These are phyloP conservation scores for Pantala flavescens DNA, from an alignment of 1,140 invertebrate species.

Conservation along the genomic window DNA sequence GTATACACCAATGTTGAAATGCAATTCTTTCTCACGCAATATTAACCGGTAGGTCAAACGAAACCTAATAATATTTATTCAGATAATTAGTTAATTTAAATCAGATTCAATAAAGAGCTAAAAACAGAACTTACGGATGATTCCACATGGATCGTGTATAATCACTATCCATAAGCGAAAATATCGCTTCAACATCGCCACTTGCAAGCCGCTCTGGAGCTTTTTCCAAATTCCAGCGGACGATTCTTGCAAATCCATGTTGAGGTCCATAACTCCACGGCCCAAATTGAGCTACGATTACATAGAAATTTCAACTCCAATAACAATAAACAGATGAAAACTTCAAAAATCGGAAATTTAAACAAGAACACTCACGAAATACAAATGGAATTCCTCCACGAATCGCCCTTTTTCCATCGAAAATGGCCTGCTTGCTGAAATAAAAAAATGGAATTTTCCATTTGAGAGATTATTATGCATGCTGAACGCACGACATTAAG, in stretches of 20 bases:
- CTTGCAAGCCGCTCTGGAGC: slow-evolving; percentile 71
- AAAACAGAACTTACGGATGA: slow-evolving; percentile 52
- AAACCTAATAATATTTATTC: slow-evolving; percentile 42
- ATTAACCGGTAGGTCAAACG: slow-evolving; percentile 78
- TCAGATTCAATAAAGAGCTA: not conserved
- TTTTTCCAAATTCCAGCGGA: slow-evolving; percentile 81
- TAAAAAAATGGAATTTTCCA: slow-evolving; percentile 29
- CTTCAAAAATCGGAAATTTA: not conserved
- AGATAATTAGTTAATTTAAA: slow-evolving; percentile 14
- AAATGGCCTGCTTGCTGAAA: slow-evolving; percentile 83
- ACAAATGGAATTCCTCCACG: slow-evolving; percentile 90
- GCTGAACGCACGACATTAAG: no score
- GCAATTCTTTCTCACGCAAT: slow-evolving; percentile 78
- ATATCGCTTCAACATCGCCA: slow-evolving; percentile 83
- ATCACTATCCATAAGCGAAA: slow-evolving; percentile 84
- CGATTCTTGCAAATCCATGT: slow-evolving; percentile 87
- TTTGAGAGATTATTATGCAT: no score
- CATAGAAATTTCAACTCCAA: not conserved
- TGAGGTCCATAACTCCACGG: slow-evolving; percentile 85
- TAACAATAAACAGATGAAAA: not conserved
- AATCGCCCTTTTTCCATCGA: slow-evolving; percentile 91
- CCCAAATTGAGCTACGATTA: slow-evolving; percentile 75
- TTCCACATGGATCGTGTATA: slow-evolving; percentile 91
- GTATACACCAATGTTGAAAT: slow-evolving; percentile 84
- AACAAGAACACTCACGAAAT: slow-evolving; percentile 74